Base-by-base conservation (phyloP, 2,888 invertebrate genomes). In the Drosophila barbarae region DNA sequence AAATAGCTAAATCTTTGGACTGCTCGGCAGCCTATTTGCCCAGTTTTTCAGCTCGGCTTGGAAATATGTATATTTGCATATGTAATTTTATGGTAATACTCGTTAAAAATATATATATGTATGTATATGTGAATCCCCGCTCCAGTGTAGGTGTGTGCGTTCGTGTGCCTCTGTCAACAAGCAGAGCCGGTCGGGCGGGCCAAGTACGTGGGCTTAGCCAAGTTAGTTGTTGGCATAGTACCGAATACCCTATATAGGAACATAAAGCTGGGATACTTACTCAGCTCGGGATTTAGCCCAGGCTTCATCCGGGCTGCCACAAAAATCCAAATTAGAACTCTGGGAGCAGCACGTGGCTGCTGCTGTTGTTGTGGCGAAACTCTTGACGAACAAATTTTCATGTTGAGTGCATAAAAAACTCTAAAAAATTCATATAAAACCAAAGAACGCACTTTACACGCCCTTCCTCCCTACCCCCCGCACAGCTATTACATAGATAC, bases 1-100 rank as follows among this genome's bases (percentile, higher is more conserved):
- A 78, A 78, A 78, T 82, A 78, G 72, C 83, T 82, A 78, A 82
- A 82, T 78, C 78, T 79, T 75, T 79, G 54, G 69, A 36, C 69
- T 30, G 47, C 41, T 44, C 36, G 23, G 35, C 32, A 35, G 51
- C 47, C 53, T 56, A 57, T 35, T 60, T 36, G 47, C 57, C 49
- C 53, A 42, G 47, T 54, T 64, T 36, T 50, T 64, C 36, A 47
- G 57, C 36, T 13, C 63, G 28, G 54, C 53, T 56, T 57, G 38
- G 49, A 78, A 71, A 76, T 76, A 84, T 83, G 84, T 73, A 56
- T 82, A 82, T 80, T 81, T 84, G 84, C 79, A 84, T 81, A 78
- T 85, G 85, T 82, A 84, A 79, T 79, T 79, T 79, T 77, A 79
- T 83, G 84, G 78, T 80, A 79, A 83, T 80, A 73, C 84, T 80